A percentile compares a stretch with the other conserved stretches of the same genome.
Evolutionary conservation across 35 echinoderm and acorn worm species (phyloP).

Genomic region (Heliocidaris tuberculata): DNA sequence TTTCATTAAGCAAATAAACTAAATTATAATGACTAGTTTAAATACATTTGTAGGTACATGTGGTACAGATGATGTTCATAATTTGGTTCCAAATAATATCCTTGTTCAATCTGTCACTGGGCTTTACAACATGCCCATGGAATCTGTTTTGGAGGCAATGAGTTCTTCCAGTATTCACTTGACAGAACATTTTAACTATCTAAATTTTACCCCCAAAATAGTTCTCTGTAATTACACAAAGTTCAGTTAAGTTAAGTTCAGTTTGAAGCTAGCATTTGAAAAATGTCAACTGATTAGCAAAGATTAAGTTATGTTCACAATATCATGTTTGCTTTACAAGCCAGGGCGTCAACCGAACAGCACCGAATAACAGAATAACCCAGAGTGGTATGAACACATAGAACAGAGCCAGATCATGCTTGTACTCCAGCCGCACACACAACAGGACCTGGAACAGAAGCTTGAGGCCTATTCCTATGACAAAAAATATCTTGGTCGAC

Average conservation of each 20-base stretch:
- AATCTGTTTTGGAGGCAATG: too few species aligned
- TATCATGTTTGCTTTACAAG: neutral
- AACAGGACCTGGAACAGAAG: constrained; percentile 78
- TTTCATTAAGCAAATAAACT: too few species aligned
- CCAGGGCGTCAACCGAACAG: constrained; percentile 78
- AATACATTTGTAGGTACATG: too few species aligned
- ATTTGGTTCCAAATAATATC: too few species aligned
- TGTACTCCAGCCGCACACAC: constrained; percentile 78
- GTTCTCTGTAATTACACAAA: neutral
- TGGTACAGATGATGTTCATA: too few species aligned
- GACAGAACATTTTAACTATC: too few species aligned
- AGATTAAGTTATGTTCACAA: neutral
- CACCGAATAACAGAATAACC: constrained; percentile 65
- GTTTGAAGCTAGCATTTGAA: neutral
- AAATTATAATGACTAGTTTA: too few species aligned
- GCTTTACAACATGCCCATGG: too few species aligned
- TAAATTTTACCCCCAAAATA: neutral
- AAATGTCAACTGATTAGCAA: neutral
- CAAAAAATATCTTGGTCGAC: constrained; percentile 63
- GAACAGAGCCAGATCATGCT: constrained; percentile 55
- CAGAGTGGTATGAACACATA: constrained; percentile 93
- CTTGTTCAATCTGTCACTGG: too few species aligned
- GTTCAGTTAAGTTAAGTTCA: neutral
- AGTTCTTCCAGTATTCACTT: too few species aligned
- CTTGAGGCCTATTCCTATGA: constrained; percentile 65